phyloP scores from a whole-genome alignment of 2,888 invertebrate species.

The Xestia sexstrigata region DNA sequence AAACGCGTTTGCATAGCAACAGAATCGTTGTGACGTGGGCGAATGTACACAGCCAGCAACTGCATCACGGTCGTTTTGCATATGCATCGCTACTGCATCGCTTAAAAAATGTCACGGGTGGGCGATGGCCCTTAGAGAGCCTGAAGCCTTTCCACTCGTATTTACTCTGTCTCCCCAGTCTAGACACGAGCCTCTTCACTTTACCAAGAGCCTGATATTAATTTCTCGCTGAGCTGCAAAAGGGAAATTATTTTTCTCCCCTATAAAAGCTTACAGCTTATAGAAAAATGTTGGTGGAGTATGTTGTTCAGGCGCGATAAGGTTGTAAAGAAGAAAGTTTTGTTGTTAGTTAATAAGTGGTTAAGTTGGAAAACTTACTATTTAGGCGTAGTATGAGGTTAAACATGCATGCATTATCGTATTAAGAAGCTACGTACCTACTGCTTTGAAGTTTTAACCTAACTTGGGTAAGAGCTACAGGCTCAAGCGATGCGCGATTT shows the following conservation, averaged over 20 bases:
- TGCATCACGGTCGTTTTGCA: background rate
- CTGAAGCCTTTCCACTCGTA: conserved; percentile 39
- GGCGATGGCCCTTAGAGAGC: background rate
- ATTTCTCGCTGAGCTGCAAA: conserved; percentile 50
- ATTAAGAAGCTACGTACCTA: background rate
- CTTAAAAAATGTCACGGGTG: background rate
- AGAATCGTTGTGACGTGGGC: background rate
- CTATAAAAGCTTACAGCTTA: conserved; percentile 38
- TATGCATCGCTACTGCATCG: background rate
- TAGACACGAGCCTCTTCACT: conserved; percentile 62
- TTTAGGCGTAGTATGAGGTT: background rate
- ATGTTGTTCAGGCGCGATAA: background rate
- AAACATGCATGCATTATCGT: background rate
- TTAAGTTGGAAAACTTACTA: background rate
- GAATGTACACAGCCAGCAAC: background rate
- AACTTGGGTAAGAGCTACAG: background rate
- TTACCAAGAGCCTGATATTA: conserved; percentile 53
- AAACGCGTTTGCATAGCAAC: too few relatives aligned
- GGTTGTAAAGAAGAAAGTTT: conserved; percentile 7
- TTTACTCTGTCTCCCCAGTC: conserved; percentile 58
- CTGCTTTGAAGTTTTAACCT: background rate
- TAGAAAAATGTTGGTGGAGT: conserved; percentile 4
- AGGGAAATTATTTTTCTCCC: conserved; percentile 52
- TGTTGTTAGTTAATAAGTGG: background rate
- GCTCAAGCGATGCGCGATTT: background rate